A percentile compares a stretch with the other conserved stretches of the same genome.
phyloP scores from a whole-genome alignment of 2,797 vertebrate species.

The Coilia nasus region DNA sequence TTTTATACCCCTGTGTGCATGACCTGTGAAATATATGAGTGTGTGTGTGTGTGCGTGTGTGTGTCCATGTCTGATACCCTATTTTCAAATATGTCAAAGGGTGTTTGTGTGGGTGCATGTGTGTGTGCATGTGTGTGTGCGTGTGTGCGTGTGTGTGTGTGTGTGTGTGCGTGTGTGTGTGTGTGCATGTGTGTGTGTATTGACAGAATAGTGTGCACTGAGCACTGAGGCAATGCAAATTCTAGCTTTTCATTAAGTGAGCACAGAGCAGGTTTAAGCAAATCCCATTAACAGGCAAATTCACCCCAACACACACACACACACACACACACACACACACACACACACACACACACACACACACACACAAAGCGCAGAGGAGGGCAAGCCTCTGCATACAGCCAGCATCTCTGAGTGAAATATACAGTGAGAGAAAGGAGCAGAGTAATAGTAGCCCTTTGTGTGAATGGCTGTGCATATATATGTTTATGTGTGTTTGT shows the following conservation, averaged over 20 bases:
- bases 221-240: neutral
- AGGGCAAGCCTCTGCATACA: neutral
- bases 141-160: neutral
- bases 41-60: neutral
- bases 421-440: neutral
- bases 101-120: neutral
- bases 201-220: neutral
- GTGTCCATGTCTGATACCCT: neutral
- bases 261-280: constrained; percentile 27
- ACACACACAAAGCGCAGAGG: neutral
- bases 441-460: neutral
- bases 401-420: neutral
- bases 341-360: constrained; percentile 10
- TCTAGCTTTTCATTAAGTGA: constrained; percentile 38
- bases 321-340: constrained; percentile 16
- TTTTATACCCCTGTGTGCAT: neutral
- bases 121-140: neutral
- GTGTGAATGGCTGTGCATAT: neutral
- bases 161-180: neutral
- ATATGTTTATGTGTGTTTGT: too few species aligned
- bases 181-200: constrained; percentile 1
- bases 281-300: constrained; percentile 29
- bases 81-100: neutral
- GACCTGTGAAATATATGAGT: neutral
- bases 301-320: neutral